phyloP scores from a whole-genome alignment of 2,888 invertebrate species.

The Lamellibrachia satsuma region DNA sequence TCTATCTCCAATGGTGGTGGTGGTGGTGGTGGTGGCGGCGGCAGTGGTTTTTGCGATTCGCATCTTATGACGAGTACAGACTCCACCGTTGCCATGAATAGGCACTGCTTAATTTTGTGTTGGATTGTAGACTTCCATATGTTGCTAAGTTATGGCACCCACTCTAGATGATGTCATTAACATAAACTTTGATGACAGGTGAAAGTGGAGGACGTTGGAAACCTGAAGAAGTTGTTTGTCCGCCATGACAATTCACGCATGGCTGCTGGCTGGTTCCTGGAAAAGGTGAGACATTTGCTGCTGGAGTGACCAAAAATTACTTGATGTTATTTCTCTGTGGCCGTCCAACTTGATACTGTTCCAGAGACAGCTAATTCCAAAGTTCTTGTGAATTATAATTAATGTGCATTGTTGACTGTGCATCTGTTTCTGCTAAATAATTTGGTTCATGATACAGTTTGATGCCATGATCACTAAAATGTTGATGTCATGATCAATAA shows the following conservation, averaged over 20 bases:
- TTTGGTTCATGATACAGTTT: neutral
- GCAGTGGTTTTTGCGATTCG: no score
- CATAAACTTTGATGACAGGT: constrained; percentile 45
- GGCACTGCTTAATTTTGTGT: no score
- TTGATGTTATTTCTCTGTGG: neutral
- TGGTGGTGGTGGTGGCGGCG: no score
- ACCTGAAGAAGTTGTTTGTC: constrained; percentile 49
- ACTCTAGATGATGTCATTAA: neutral
- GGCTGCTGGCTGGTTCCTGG: constrained; percentile 56
- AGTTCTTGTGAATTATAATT: no score
- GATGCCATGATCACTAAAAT: neutral
- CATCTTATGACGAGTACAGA: no score
- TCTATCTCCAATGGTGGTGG: no score
- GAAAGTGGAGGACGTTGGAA: constrained; percentile 51
- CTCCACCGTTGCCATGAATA: no score
- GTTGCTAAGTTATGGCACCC: neutral
- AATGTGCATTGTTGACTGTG: no score
- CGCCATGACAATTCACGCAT: constrained; percentile 54
- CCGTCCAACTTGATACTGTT: neutral
- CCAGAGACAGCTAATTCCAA: no score
- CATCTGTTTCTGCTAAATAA: no score
- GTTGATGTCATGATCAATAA: neutral
- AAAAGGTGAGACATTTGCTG: constrained; percentile 44
- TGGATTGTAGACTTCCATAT: neutral
- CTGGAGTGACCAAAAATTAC: neutral